Base-by-base conservation (phyloP, 2,113 vertebrate species). In the Paralichthys olivaceus region DNA sequence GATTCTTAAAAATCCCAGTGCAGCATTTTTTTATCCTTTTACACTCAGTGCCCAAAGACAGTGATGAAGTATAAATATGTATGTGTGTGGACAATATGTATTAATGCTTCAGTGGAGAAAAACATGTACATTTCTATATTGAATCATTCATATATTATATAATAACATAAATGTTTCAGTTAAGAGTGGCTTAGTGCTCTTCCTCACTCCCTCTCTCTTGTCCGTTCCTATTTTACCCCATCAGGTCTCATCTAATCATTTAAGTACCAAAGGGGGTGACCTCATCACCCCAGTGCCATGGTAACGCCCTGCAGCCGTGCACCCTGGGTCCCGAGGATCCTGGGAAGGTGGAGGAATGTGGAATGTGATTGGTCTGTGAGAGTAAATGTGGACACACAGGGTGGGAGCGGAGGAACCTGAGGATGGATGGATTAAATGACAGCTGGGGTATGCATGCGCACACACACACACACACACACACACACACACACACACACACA, bases 261-360 rank as follows among this genome's bases (percentile, higher is more conserved):
- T 67, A 60, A 64, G 60, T 77, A 81, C 64, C 58, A 79, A 80
- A 72, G 79, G 47, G 80, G 58, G 60, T 85, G 84, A 92, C 89
- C 87, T 72, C 73, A 79, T 83, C 84, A 89, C 85, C 88, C 32
- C 59, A n/a, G 49, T 20, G 11, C 85, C 83, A 83, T 88, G 79
- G 89, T 57, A 82, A 90, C 83, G 55, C 84, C 90, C 89, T 70
- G 69, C 65, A 79, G 90, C 77, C 75, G n/a, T 88, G 85, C 79
- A 86, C 85, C 86, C 75, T 63, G 74, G 86, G 84, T 84, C 81
- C 81, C 49, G 1, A 43, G 66, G 87, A 89, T 87, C 88, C 80
- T 89, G 88, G 85, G 90, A 92, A 91, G 88, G 75, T 83, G 89
- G 53, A 87, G 84, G 88, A 89, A 89, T 91, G 85, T 74, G 79